A percentile compares a stretch with the other conserved stretches of the same genome.
These are phyloP conservation scores for Eupeodes luniger DNA, from an alignment of 2,888 invertebrate species.

Conservation along the genomic window DNA sequence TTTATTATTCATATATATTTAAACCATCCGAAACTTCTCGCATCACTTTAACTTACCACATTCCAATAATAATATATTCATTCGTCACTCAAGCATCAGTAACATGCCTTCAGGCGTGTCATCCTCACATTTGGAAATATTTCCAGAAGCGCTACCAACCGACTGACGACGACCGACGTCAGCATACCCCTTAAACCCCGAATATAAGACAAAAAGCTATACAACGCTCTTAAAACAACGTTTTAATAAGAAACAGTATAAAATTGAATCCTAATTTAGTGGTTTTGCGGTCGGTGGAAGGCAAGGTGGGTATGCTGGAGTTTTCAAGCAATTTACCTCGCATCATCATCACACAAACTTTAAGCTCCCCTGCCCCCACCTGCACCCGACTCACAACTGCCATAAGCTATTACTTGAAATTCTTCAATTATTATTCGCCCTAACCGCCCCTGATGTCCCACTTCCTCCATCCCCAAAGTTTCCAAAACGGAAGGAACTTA, in stretches of 20 bases:
- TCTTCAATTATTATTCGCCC: constrained; percentile 15
- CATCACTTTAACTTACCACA: constrained; percentile 8
- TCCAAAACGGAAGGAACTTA: not conserved
- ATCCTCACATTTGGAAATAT: constrained; percentile 14
- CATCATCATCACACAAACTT: constrained; percentile 7
- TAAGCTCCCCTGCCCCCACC: not conserved
- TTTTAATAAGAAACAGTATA: constrained; percentile 59
- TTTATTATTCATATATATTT: constrained; percentile 20
- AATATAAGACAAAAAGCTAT: constrained; percentile 33
- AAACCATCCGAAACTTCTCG: constrained; percentile 3
- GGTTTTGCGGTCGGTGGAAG: constrained; percentile 46
- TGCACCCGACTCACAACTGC: not conserved
- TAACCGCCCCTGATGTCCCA: not conserved
- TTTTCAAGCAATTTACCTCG: constrained; percentile 27
- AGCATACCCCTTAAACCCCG: not conserved
- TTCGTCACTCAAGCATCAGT: constrained; percentile 41
- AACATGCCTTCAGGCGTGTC: constrained; percentile 22
- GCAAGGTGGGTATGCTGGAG: not conserved
- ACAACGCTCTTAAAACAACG: constrained; percentile 54
- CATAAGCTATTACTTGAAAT: constrained; percentile 27
- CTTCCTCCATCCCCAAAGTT: no score
- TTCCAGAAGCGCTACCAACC: not conserved
- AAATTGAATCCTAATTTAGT: constrained; percentile 68
- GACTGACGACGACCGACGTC: not conserved
- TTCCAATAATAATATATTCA: constrained; percentile 55